phyloP scores from a whole-genome alignment of 2,888 invertebrate species.

The Chymomyza amoena region DNA sequence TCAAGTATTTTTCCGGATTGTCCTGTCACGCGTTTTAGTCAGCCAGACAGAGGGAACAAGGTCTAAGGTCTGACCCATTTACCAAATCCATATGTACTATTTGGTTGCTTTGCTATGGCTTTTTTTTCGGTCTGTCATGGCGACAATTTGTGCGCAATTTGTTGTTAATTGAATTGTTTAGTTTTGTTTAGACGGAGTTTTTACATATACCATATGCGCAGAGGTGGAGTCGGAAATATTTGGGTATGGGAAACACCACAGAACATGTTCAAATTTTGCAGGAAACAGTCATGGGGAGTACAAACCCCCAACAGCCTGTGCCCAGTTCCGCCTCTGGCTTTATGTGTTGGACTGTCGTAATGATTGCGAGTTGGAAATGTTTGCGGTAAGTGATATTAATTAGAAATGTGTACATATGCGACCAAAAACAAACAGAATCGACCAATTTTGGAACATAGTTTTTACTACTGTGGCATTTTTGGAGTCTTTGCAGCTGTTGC shows the following conservation, averaged over 20 bases:
- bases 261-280: no score
- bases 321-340: background rate
- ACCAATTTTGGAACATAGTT: background rate
- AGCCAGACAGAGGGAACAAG: background rate
- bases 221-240: no score
- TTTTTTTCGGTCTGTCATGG: slow-evolving; percentile 21
- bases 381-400: slow-evolving; percentile 32
- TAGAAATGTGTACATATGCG: slow-evolving; percentile 9
- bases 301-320: no score
- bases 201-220: no score
- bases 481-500: background rate
- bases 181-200: slow-evolving; percentile 4
- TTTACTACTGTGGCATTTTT: background rate
- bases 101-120: background rate
- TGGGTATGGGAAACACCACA: no score
- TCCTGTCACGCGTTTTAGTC: background rate
- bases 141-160: slow-evolving; percentile 25
- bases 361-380: background rate
- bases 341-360: background rate
- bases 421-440: background rate
- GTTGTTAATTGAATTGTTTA: slow-evolving; percentile 35
- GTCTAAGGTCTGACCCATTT: slow-evolving; percentile 28
- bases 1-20: background rate
- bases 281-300: no score
- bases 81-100: background rate